Evolutionary conservation across 1,140 invertebrate species (phyloP).

Genomic region (Diabrotica virgifera): DNA sequence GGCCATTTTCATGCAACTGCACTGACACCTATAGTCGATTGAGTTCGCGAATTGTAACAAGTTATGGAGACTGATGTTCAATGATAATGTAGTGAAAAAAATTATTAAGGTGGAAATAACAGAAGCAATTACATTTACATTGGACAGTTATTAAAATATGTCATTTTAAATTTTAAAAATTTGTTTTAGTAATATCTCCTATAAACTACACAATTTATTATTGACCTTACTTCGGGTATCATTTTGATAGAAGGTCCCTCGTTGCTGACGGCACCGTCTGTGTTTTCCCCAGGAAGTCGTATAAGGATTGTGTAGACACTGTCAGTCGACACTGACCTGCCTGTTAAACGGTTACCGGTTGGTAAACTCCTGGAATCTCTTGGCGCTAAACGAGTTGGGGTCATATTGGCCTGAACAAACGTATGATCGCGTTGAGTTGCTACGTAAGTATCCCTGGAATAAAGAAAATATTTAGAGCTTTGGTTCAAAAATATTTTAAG

Average conservation of each 20-base stretch:
- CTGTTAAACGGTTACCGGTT: slow-evolving; percentile 50
- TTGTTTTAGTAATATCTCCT: no score
- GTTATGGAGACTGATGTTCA: no score
- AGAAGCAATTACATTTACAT: no score
- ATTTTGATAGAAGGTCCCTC: slow-evolving; percentile 77
- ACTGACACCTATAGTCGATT: no score
- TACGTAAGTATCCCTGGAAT: slow-evolving; percentile 51
- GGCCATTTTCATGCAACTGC: no score
- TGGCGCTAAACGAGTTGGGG: slow-evolving; percentile 39
- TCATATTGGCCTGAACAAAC: slow-evolving; percentile 41
- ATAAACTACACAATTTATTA: slow-evolving; percentile 12
- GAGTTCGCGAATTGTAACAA: no score
- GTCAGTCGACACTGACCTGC: slow-evolving; percentile 66
- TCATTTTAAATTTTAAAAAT: no score
- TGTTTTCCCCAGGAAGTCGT: slow-evolving; percentile 65
- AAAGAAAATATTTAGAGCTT: no score
- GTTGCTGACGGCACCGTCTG: slow-evolving; percentile 50
- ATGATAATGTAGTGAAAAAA: no score
- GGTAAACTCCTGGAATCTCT: slow-evolving; percentile 48
- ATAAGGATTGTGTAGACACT: slow-evolving; percentile 92
- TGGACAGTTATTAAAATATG: no score
- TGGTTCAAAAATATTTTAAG: no score
- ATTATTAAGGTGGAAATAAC: no score
- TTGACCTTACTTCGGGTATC: slow-evolving; percentile 66
- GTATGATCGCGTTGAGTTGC: slow-evolving; percentile 39